Conservation (phyloP, 2,797 vertebrate genomes). For the Pantherophis alleghaniensis region DNA sequence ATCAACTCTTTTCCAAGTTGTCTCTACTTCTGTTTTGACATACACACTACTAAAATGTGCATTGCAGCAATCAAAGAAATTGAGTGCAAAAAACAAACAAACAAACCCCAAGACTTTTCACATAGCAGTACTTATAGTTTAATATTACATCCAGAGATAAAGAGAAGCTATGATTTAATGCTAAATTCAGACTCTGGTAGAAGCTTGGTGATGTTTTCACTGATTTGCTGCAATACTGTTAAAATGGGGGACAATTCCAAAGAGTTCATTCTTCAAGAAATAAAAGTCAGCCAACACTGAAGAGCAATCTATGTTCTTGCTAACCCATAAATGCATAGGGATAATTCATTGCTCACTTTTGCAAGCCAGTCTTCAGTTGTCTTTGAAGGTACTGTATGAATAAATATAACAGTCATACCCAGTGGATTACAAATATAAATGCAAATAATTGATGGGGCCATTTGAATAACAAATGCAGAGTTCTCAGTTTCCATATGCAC, state of each 20-base stretch:
- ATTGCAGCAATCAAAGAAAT: too few species aligned
- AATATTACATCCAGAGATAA: not conserved
- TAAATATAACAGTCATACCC: conserved; percentile 40
- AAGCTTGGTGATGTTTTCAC: not conserved
- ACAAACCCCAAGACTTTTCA: not conserved
- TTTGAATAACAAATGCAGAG: conserved; percentile 50
- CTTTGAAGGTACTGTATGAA: conserved; percentile 15
- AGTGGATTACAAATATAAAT: conserved; percentile 41
- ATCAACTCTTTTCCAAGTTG: not conserved
- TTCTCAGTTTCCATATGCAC: conserved; percentile 14
- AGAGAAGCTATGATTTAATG: not conserved
- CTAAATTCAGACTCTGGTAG: not conserved
- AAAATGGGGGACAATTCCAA: not conserved
- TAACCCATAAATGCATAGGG: not conserved
- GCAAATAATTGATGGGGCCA: conserved; percentile 35
- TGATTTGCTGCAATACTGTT: not conserved
- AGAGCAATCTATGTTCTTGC: not conserved
- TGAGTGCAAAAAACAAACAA: not conserved
- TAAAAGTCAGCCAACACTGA: not conserved
- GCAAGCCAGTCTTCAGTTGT: not conserved
- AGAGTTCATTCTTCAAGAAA: not conserved
- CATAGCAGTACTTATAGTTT: not conserved
- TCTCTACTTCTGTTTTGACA: not conserved
- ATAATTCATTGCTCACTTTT: conserved; percentile 20
- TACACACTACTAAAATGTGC: not conserved